Conservation (phyloP, 2,113 vertebrate species). For the Trematocara variabile region DNA sequence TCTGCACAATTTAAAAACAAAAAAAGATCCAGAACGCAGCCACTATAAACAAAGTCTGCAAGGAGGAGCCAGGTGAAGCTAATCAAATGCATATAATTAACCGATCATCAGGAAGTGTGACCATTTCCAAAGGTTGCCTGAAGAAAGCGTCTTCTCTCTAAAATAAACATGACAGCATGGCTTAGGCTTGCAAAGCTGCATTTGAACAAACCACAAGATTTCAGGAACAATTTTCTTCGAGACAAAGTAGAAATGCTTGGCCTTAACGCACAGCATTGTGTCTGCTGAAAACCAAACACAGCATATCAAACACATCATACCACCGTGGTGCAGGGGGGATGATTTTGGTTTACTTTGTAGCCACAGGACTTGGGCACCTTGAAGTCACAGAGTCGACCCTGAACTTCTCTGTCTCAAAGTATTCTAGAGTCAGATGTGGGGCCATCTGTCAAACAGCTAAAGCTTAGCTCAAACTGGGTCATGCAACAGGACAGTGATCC, state of each 20-base stretch:
- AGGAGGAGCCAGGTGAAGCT: background rate
- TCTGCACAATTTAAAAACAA: background rate
- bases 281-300: background rate
- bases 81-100: background rate
- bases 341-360: background rate
- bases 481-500: background rate
- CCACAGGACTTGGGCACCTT: background rate
- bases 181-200: background rate
- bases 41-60: slow-evolving; percentile 14
- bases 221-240: background rate
- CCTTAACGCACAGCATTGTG: background rate
- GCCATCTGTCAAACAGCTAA: background rate
- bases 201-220: background rate
- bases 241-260: background rate
- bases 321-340: background rate
- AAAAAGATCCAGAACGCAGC: background rate
- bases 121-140: background rate
- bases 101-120: background rate
- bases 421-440: background rate
- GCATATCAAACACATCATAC: background rate
- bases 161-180: background rate
- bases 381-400: background rate
- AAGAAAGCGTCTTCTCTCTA: background rate
- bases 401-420: background rate
- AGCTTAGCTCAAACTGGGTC: background rate